Percentiles rank a stretch among this genome's conserved stretches.
phyloP scores from a whole-genome alignment of 2,113 vertebrate genomes.

The Pelecanus crispus region DNA sequence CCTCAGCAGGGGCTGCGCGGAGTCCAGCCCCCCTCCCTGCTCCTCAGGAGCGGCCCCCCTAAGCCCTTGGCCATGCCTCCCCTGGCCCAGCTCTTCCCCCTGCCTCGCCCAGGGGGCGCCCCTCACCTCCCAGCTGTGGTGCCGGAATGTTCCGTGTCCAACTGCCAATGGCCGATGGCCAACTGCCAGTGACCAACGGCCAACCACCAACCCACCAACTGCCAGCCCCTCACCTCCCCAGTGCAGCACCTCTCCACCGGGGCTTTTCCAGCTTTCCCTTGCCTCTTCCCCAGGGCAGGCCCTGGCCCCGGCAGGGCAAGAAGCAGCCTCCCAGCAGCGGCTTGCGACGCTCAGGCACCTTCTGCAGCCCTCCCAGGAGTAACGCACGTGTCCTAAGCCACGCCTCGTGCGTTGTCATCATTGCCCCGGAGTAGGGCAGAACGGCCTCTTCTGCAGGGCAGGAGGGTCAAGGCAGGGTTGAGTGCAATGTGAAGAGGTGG shows the following conservation, averaged over 20 bases:
- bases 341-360: neutral
- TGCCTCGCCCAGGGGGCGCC: neutral
- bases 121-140: neutral
- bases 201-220: neutral
- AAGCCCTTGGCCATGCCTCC: accelerated
- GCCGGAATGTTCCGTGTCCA: neutral
- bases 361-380: neutral
- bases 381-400: neutral
- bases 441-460: neutral
- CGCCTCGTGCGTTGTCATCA: accelerated
- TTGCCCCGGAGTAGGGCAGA: neutral
- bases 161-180: accelerated
- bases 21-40: accelerated
- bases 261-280: neutral
- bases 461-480: neutral
- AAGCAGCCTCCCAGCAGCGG: neutral
- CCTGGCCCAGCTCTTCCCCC: neutral
- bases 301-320: neutral
- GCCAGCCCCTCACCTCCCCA: neutral
- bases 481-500: neutral
- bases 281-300: neutral
- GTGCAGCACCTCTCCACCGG: accelerated
- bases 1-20: neutral
- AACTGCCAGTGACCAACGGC: accelerated
- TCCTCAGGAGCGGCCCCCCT: neutral